These are phyloP conservation scores for Limenitis arthemis DNA, from an alignment of 2,888 invertebrate genomes.

Conservation along the genomic window DNA sequence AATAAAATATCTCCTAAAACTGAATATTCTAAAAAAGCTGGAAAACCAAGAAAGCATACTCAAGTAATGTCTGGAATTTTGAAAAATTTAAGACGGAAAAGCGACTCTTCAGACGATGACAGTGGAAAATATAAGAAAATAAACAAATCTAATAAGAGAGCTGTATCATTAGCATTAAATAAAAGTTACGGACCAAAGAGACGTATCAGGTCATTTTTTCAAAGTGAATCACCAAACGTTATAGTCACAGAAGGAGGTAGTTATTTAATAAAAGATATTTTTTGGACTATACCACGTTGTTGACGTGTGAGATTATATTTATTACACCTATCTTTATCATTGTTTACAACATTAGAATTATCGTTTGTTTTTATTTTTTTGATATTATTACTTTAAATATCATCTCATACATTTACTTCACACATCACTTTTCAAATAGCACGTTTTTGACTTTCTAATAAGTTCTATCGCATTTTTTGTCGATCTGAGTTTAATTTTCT, in stretches of 20 bases:
- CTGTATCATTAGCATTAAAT: slow-evolving; percentile 53
- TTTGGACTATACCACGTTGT: slow-evolving; percentile 5
- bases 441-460: slow-evolving; percentile 12
- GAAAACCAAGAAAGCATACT: slow-evolving; percentile 44
- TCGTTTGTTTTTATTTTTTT: slow-evolving; percentile 3
- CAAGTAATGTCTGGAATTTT: slow-evolving; percentile 53
- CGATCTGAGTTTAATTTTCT: too few relatives aligned
- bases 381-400: slow-evolving; percentile 19
- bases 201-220: slow-evolving; percentile 58
- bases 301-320: slow-evolving; percentile 18
- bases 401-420: slow-evolving; percentile 22
- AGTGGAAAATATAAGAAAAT: slow-evolving; percentile 64
- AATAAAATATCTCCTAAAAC: slow-evolving; percentile 33
- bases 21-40: slow-evolving; percentile 57
- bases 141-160: slow-evolving; percentile 62
- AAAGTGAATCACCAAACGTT: slow-evolving; percentile 61
- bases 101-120: slow-evolving; percentile 58
- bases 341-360: not conserved
- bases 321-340: not conserved
- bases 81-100: slow-evolving; percentile 51
- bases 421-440: slow-evolving; percentile 17
- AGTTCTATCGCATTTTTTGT: not conserved
- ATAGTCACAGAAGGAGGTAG: slow-evolving; percentile 71
- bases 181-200: slow-evolving; percentile 53
- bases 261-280: slow-evolving; percentile 16